phyloP scores from a whole-genome alignment of 1,140 invertebrate species.

The Eufriesea mexicana region DNA sequence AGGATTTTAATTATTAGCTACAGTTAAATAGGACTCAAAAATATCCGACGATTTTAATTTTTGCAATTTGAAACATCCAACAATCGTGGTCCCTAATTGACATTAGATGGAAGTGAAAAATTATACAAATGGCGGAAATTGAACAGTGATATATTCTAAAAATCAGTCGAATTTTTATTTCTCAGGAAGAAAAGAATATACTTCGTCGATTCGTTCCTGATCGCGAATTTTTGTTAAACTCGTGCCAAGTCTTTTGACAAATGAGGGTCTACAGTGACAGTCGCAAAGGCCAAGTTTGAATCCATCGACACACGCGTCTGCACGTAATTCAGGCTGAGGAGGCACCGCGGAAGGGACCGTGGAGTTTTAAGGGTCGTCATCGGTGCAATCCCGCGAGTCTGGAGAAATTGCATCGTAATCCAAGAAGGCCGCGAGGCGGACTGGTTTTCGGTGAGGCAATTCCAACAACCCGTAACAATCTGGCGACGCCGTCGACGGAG shows the following conservation, averaged over 20 bases:
- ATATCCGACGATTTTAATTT: too few species aligned
- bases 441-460: slow-evolving; percentile 73
- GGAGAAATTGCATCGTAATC: slow-evolving; percentile 74
- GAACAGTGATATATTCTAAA: neutral
- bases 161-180: neutral
- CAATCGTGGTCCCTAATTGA: too few species aligned
- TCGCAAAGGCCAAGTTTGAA: slow-evolving; percentile 28
- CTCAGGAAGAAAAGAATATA: too few species aligned
- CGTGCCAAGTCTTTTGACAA: too few species aligned
- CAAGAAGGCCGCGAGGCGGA: slow-evolving; percentile 56
- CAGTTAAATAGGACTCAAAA: too few species aligned
- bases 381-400: slow-evolving; percentile 47
- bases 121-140: too few species aligned
- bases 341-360: slow-evolving; percentile 15
- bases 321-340: slow-evolving; percentile 38
- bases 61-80: too few species aligned
- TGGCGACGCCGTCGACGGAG: slow-evolving; percentile 50
- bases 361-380: slow-evolving; percentile 64
- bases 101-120: neutral
- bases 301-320: slow-evolving; percentile 50
- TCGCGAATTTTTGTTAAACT: too few species aligned
- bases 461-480: slow-evolving; percentile 70
- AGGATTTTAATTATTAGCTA: too few species aligned
- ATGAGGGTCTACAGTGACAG: neutral
- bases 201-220: too few species aligned